Conservation (phyloP, 92 coral and sea anemone species). For the Porites lobata region DNA sequence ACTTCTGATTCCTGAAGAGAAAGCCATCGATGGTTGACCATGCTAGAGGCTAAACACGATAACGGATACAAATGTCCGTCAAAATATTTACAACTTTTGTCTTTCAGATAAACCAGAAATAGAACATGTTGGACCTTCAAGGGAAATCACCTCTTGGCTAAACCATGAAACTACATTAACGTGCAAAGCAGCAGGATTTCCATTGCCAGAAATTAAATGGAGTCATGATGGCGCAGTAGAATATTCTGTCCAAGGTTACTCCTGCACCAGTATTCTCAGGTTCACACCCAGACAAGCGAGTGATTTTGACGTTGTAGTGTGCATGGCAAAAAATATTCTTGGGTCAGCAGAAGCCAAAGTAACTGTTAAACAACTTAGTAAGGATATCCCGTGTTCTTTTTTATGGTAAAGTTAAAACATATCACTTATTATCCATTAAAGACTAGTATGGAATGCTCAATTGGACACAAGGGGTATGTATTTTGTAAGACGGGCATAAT, state of each 20-base stretch:
- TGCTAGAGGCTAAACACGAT: no score
- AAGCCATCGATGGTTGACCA: no score
- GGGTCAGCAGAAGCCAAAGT: constrained; percentile 21
- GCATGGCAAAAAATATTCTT: constrained; percentile 42
- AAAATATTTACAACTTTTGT: neutral
- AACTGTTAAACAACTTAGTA: constrained; percentile 41
- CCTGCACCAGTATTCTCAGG: constrained; percentile 2
- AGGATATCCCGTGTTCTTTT: neutral
- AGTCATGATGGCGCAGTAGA: constrained; percentile 16
- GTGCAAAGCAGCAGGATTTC: constrained; percentile 50
- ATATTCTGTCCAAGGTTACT: neutral
- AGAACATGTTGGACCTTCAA: neutral
- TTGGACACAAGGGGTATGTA: no score
- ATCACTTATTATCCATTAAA: no score
- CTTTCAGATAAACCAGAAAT: constrained; percentile 37
- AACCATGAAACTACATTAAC: constrained; percentile 1
- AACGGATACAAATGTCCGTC: no score
- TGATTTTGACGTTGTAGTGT: constrained; percentile 51
- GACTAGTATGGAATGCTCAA: no score
- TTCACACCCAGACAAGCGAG: constrained; percentile 15
- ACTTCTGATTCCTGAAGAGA: no score
- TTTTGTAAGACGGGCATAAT: no score
- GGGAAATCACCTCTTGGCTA: constrained; percentile 41
- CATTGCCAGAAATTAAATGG: constrained; percentile 52
- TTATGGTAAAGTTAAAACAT: no score